Percentiles rank a stretch among this genome's conserved stretches.
phyloP scores from a whole-genome alignment of 64 coral and sea anemone species.

The Catalaphyllia jardinei region DNA sequence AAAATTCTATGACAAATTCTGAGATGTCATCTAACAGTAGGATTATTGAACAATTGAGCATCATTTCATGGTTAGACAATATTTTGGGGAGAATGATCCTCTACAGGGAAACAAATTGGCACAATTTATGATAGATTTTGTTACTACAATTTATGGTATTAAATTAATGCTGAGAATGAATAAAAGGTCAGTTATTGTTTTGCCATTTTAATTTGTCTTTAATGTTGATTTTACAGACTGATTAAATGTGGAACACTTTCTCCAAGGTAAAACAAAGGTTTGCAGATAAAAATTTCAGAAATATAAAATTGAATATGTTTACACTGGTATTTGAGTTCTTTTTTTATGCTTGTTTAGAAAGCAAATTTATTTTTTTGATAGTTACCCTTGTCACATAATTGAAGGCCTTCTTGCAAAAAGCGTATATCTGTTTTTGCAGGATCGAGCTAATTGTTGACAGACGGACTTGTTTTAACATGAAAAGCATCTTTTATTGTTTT shows the following conservation, averaged over 20 bases:
- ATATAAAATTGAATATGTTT: too few relatives aligned
- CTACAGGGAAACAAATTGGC: neutral
- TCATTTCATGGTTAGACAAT: neutral
- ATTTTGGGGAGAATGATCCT: neutral
- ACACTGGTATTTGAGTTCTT: too few relatives aligned
- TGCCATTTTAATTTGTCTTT: neutral
- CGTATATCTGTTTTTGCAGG: too few relatives aligned
- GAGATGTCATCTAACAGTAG: neutral
- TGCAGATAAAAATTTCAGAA: too few relatives aligned
- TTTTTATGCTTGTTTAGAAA: too few relatives aligned
- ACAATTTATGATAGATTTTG: conserved; percentile 5
- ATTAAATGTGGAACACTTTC: neutral
- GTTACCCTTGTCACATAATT: too few relatives aligned
- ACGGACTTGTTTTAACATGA: too few relatives aligned
- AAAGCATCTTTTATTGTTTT: too few relatives aligned
- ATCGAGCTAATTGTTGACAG: too few relatives aligned
- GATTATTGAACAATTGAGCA: neutral
- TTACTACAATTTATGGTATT: neutral
- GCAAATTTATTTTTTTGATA: too few relatives aligned
- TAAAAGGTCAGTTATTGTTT: neutral
- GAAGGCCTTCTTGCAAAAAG: too few relatives aligned
- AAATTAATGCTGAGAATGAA: neutral
- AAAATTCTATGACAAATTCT: neutral
- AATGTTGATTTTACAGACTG: neutral
- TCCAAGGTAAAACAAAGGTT: too few relatives aligned